Percentiles rank a stretch among this genome's conserved stretches.
These are phyloP conservation scores for Sesamia nonagrioides DNA, from an alignment of 1,140 invertebrate species.

Conservation along the genomic window DNA sequence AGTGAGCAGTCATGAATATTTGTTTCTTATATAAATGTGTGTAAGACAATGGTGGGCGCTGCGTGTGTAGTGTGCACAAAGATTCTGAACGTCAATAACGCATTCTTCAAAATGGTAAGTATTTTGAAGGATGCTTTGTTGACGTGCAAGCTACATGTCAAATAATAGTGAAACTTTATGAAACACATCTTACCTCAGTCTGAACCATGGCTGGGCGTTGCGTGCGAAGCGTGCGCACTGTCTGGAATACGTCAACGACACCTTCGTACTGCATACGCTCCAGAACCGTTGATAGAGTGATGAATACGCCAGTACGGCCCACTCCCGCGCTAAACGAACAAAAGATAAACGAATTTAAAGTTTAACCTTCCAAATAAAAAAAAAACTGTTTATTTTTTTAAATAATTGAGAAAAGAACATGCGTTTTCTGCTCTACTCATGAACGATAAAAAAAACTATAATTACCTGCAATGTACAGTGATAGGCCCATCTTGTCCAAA, in stretches of 20 bases:
- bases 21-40: too few relatives aligned
- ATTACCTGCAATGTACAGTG: conserved; percentile 98
- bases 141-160: background rate
- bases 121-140: too few relatives aligned
- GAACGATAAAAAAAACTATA: background rate
- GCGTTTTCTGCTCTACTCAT: too few relatives aligned
- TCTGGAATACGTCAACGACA: conserved; percentile 99
- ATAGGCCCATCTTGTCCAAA: conserved; percentile 99
- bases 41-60: too few relatives aligned
- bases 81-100: too few relatives aligned
- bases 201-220: conserved; percentile 99
- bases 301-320: conserved; percentile 99
- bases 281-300: conserved; percentile 98
- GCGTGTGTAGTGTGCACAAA: too few relatives aligned
- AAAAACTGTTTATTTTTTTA: too few relatives aligned
- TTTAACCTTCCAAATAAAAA: background rate
- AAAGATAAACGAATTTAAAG: background rate
- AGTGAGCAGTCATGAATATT: too few relatives aligned
- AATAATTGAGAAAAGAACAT: too few relatives aligned
- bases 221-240: conserved; percentile 98
- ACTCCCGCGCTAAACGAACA: conserved; percentile 93
- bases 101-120: background rate
- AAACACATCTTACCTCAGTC: conserved; percentile 93
- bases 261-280: conserved; percentile 99
- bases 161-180: background rate